phyloP scores from a whole-genome alignment of 2,113 vertebrate species.

The Anarrhichthys ocellatus region DNA sequence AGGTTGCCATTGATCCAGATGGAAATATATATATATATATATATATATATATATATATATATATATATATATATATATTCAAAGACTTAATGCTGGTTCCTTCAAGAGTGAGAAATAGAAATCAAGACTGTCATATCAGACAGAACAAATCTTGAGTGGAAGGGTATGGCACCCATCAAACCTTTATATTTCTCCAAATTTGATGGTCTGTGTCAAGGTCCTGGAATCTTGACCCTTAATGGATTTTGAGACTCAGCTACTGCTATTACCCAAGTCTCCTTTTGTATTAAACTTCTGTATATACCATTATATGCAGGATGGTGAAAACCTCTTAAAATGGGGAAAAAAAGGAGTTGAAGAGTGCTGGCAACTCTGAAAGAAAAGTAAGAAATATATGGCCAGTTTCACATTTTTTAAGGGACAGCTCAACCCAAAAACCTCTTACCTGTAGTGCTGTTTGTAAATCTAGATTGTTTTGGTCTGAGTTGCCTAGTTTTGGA shows the following conservation, averaged over 20 bases:
- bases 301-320: neutral
- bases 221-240: neutral
- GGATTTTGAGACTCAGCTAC: neutral
- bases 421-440: no score
- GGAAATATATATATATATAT: neutral
- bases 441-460: no score
- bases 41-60: neutral
- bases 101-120: neutral
- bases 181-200: neutral
- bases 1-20: constrained; percentile 8
- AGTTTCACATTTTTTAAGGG: no score
- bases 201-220: neutral
- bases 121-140: neutral
- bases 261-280: neutral
- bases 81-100: neutral
- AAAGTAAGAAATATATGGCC: no score
- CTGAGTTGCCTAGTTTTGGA: no score
- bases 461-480: no score
- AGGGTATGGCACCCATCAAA: neutral
- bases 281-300: neutral
- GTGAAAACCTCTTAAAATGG: neutral
- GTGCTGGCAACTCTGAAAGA: no score
- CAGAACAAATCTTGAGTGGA: neutral
- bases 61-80: neutral
- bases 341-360: neutral